A percentile compares a stretch with the other conserved stretches of the same genome.
These are phyloP conservation scores for Cydia splendana DNA, from an alignment of 1,140 invertebrate species.

Conservation along the genomic window DNA sequence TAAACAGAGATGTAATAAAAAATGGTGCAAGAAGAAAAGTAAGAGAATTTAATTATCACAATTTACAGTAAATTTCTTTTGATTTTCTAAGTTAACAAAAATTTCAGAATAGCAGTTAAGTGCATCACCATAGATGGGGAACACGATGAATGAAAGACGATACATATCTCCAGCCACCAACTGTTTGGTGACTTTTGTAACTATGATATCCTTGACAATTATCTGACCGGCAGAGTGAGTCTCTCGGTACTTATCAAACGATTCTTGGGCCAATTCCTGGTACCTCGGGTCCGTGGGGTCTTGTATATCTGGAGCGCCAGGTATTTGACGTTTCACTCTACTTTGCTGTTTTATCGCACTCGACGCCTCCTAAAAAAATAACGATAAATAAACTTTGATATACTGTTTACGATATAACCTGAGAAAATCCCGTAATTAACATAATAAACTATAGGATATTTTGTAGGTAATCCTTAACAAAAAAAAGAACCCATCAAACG, in stretches of 20 bases:
- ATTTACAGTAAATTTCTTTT: constrained; percentile 43
- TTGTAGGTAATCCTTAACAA: too few species aligned
- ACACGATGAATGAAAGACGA: neutral
- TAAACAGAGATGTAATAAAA: too few species aligned
- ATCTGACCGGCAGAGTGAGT: neutral
- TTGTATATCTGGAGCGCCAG: constrained; percentile 25
- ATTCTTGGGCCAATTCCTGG: constrained; percentile 35
- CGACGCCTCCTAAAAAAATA: constrained; percentile 2
- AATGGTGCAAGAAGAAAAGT: too few species aligned
- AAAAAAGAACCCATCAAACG: too few species aligned
- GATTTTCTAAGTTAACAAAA: constrained; percentile 41
- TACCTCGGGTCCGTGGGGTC: constrained; percentile 32
- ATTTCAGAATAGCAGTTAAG: constrained; percentile 38
- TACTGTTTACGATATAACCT: too few species aligned
- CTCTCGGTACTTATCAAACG: constrained; percentile 35
- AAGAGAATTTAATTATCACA: constrained; percentile 24
- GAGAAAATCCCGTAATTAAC: too few species aligned
- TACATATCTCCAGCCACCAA: constrained; percentile 32
- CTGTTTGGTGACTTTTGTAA: constrained; percentile 47
- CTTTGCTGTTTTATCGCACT: neutral
- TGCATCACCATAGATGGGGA: neutral
- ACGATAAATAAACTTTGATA: too few species aligned
- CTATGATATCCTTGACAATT: constrained; percentile 25
- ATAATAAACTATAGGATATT: too few species aligned
- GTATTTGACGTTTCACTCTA: constrained; percentile 22